phyloP scores from a whole-genome alignment of 2,113 vertebrate species.

The Crocuta crocuta region DNA sequence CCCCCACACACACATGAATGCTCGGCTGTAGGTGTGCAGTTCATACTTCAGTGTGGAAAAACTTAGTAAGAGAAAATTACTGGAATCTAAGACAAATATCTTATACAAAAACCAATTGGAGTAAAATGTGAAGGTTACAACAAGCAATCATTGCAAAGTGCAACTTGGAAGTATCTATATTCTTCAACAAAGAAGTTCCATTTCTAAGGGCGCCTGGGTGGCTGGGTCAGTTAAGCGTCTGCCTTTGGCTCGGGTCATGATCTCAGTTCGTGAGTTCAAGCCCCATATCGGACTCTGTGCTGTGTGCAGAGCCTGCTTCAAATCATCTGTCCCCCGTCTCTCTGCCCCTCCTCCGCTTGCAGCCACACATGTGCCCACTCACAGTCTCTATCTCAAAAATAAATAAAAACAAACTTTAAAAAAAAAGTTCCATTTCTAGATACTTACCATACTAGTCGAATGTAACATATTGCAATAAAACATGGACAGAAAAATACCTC shows the following conservation, averaged over 20 bases:
- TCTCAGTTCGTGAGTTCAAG: neutral
- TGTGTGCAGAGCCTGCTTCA: no score
- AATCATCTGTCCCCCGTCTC: neutral
- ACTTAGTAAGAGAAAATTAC: neutral
- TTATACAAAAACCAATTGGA: neutral
- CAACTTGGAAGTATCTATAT: fast-evolving
- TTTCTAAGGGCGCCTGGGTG: neutral
- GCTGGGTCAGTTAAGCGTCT: neutral
- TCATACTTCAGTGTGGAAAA: neutral
- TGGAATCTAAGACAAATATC: neutral
- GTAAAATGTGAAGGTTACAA: neutral
- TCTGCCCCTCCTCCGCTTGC: neutral
- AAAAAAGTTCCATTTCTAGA: neutral
- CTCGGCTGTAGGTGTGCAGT: neutral
- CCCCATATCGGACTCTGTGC: neutral
- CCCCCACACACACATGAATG: no score
- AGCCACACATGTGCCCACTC: no score
- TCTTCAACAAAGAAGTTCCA: no score
- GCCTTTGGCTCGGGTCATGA: neutral
- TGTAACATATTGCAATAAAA: neutral
- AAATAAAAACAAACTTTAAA: neutral
- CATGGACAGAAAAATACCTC: neutral
- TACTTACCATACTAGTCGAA: neutral
- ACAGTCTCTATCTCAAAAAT: neutral
- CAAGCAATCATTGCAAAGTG: neutral